Percentiles rank a stretch among this genome's conserved stretches.
Conservation (phyloP, 2,113 vertebrate species). For the Hemiscyllium ocellatum region DNA sequence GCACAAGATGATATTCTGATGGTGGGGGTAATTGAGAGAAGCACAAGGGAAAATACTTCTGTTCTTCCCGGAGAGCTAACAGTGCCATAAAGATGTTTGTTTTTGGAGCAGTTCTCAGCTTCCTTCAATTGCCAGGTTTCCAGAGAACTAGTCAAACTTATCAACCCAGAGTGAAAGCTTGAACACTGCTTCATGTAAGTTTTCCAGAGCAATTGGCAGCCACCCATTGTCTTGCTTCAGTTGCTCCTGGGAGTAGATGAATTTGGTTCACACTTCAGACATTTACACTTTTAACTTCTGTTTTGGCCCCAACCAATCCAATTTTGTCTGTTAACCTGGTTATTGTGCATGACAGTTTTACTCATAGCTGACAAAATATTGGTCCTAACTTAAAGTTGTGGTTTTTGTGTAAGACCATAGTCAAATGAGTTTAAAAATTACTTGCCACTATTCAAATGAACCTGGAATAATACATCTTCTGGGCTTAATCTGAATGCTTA, state of each 20-base stretch:
- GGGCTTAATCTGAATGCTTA: neutral
- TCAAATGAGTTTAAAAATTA: neutral
- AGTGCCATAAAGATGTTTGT: neutral
- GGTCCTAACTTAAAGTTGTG: neutral
- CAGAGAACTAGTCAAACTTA: neutral
- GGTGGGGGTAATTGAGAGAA: neutral
- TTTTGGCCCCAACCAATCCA: neutral
- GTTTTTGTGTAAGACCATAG: neutral
- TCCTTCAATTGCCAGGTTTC: neutral
- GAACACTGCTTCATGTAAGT: neutral
- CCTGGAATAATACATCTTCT: neutral
- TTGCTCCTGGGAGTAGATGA: neutral
- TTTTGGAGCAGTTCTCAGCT: neutral
- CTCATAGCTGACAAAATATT: neutral
- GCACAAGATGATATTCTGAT: neutral
- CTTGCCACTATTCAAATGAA: neutral
- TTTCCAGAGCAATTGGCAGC: neutral
- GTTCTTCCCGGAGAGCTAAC: neutral
- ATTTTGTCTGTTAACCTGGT: neutral
- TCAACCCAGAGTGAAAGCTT: neutral
- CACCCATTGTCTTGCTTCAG: neutral
- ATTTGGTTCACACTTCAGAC: neutral
- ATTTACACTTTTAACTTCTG: neutral
- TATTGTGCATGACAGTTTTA: neutral
- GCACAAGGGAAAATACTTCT: neutral